Evolutionary conservation across 2,113 vertebrate species (phyloP).

Genomic region (Dipodomys spectabilis): DNA sequence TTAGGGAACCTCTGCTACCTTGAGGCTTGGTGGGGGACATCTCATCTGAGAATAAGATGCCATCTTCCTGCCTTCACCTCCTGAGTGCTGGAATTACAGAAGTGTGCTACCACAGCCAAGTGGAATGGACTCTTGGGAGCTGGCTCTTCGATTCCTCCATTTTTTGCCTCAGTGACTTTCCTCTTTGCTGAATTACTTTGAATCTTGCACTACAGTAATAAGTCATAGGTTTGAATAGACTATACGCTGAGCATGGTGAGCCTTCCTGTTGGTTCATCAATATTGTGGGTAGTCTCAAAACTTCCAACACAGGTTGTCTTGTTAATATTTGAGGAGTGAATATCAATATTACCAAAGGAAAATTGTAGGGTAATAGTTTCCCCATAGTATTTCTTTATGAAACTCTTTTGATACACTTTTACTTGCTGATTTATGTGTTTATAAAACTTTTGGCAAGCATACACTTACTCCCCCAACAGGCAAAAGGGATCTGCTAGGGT

Average conservation of each 20-base stretch:
- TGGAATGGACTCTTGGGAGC: not conserved
- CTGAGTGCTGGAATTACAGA: not conserved
- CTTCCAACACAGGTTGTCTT: not conserved
- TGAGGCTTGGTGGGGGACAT: not conserved
- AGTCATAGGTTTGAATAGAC: not conserved
- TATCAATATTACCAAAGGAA: not conserved
- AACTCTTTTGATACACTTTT: conserved; percentile 14
- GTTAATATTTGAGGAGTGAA: not conserved
- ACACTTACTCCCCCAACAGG: not conserved
- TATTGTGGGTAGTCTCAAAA: not conserved
- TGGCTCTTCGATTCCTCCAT: not conserved
- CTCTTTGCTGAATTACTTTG: not conserved
- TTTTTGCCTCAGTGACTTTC: not conserved
- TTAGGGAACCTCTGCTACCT: not conserved
- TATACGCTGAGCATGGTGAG: not conserved
- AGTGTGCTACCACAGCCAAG: no score
- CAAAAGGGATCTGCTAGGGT: not conserved
- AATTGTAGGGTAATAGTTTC: not conserved
- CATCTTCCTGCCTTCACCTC: no score
- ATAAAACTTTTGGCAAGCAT: not conserved
- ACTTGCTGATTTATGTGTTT: not conserved
- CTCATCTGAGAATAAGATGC: not conserved
- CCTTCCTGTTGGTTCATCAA: not conserved
- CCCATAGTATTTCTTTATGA: not conserved
- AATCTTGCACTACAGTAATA: not conserved